Evolutionary conservation across 2,888 invertebrate genomes (phyloP).

Genomic region (Acanthopleura granulata): DNA sequence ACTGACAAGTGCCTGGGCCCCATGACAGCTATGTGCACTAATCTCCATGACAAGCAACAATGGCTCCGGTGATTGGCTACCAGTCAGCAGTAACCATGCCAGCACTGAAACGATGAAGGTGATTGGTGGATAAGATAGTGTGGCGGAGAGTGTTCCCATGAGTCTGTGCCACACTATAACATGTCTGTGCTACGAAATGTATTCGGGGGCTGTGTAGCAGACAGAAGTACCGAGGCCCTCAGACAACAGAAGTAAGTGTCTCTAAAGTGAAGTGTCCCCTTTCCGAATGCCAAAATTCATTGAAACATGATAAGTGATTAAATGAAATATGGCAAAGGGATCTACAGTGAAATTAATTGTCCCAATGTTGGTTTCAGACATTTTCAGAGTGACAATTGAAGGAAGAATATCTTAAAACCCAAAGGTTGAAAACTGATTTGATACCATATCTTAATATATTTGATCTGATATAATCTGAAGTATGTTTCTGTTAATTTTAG

Average conservation of each 20-base stretch:
- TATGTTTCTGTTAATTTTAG: no score
- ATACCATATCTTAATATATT: no score
- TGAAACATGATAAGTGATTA: no score
- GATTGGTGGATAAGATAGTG: constrained; percentile 17
- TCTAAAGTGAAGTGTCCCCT: neutral
- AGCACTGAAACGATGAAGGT: constrained; percentile 7
- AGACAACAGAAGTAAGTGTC: constrained; percentile 56
- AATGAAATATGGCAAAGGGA: no score
- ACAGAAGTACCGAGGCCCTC: constrained; percentile 59
- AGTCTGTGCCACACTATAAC: constrained; percentile 19
- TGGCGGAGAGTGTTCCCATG: constrained; percentile 14
- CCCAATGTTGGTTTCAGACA: no score
- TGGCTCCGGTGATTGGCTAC: constrained; percentile 1
- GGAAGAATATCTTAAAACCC: no score
- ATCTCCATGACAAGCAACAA: constrained; percentile 9
- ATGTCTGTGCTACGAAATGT: constrained; percentile 64
- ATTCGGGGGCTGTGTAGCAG: constrained; percentile 66
- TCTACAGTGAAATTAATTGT: no score
- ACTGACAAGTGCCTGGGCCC: neutral
- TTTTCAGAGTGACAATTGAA: no score
- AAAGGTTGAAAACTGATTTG: no score
- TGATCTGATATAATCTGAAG: no score
- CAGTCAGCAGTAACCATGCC: constrained; percentile 9
- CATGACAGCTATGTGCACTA: constrained; percentile 7
- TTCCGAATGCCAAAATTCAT: no score